These are phyloP conservation scores for Acropternis orthonyx DNA, from an alignment of 2,797 vertebrate species.

Conservation along the genomic window DNA sequence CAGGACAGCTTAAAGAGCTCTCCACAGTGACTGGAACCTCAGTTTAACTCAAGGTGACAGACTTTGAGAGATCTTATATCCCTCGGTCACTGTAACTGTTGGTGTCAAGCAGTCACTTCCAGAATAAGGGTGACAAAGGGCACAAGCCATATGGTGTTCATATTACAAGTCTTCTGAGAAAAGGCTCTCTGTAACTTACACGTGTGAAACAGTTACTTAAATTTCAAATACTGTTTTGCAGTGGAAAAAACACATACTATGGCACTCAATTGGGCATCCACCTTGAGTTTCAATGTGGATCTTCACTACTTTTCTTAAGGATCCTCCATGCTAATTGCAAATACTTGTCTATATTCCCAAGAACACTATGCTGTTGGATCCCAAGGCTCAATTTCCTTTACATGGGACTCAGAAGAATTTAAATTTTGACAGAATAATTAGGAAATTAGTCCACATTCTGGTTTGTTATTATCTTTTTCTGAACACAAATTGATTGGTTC, in stretches of 20 bases:
- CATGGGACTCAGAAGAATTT: background rate
- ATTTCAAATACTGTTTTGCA: background rate
- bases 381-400: background rate
- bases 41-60: background rate
- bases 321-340: background rate
- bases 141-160: background rate
- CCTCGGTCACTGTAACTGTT: background rate
- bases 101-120: background rate
- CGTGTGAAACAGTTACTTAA: background rate
- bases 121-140: background rate
- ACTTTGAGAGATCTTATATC: background rate
- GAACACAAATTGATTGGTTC: background rate
- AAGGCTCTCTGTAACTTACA: background rate
- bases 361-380: background rate
- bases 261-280: background rate
- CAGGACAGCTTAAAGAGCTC: background rate
- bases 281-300: background rate
- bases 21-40: background rate
- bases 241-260: background rate
- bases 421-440: background rate
- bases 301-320: background rate
- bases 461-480: background rate
- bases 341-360: background rate
- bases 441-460: background rate
- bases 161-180: background rate